A percentile compares a stretch with the other conserved stretches of the same genome.
These are phyloP conservation scores for Arrhamphus sclerolepis DNA, from an alignment of 2,797 vertebrate genomes.

Conservation along the genomic window DNA sequence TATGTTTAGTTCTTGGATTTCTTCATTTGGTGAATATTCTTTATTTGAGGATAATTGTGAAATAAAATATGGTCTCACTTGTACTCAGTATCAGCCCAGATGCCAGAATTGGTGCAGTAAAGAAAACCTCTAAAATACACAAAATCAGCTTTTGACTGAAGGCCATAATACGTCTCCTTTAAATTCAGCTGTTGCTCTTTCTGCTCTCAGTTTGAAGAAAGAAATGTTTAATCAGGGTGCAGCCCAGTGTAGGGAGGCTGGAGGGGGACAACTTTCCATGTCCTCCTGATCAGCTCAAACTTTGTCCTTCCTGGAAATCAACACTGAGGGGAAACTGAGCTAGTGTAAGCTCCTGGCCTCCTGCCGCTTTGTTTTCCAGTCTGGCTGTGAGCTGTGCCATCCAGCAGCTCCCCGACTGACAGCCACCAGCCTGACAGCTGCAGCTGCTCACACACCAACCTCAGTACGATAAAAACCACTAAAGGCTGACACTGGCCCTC, in stretches of 20 bases:
- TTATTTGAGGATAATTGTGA: too few relatives aligned
- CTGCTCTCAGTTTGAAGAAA: too few relatives aligned
- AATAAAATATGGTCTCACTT: too few relatives aligned
- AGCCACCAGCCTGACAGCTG: too few relatives aligned
- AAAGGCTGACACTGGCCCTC: conserved; percentile 29
- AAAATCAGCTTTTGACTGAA: too few relatives aligned
- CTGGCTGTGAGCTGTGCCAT: conserved; percentile 44
- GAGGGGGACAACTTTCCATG: conserved; percentile 6
- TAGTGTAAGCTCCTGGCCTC: conserved; percentile 35
- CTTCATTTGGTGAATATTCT: too few relatives aligned
- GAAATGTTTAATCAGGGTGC: not conserved
- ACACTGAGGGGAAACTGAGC: conserved; percentile 33
- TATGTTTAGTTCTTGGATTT: too few relatives aligned
- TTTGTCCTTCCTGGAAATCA: conserved; percentile 25
- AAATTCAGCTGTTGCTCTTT: too few relatives aligned
- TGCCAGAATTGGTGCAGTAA: too few relatives aligned
- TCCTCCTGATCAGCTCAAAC: not conserved
- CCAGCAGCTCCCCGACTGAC: conserved; percentile 31
- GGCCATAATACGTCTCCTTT: too few relatives aligned
- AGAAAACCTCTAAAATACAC: too few relatives aligned
- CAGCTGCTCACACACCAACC: conserved; percentile 24
- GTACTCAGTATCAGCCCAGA: too few relatives aligned
- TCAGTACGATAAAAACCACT: conserved; percentile 32
- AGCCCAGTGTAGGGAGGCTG: not conserved
- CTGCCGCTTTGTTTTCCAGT: conserved; percentile 58